Evolutionary conservation across 2,888 invertebrate genomes (phyloP).

Genomic region (Anthrax anthrax): DNA sequence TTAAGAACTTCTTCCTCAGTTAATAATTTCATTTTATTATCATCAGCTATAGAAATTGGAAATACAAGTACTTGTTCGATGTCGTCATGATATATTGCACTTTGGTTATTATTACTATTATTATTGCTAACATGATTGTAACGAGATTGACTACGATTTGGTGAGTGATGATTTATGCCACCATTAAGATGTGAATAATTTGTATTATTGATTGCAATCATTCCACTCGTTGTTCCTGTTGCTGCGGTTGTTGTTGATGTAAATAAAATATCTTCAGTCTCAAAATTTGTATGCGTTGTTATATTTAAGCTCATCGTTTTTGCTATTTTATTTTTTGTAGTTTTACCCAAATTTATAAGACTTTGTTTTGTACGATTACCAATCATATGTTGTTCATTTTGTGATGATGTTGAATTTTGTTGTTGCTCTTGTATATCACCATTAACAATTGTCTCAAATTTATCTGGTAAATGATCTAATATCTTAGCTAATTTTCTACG

Average conservation of each 20-base stretch:
- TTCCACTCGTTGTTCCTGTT: neutral
- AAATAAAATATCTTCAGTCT: slow-evolving; percentile 8
- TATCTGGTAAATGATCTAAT: slow-evolving; percentile 34
- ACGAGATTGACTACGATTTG: slow-evolving; percentile 21
- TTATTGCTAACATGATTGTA: slow-evolving; percentile 6
- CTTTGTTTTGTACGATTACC: slow-evolving; percentile 22
- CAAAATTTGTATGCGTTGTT: slow-evolving; percentile 7
- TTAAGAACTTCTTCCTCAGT: slow-evolving; percentile 49
- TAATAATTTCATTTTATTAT: slow-evolving; percentile 49
- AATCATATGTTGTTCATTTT: neutral
- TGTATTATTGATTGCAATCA: neutral
- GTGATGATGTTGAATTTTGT: neutral
- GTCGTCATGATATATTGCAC: slow-evolving; percentile 11
- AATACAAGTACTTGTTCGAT: slow-evolving; percentile 51
- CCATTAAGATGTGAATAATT: slow-evolving; percentile 4
- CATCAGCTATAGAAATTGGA: slow-evolving; percentile 43
- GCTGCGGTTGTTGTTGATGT: slow-evolving; percentile 5
- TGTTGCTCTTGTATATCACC: slow-evolving; percentile 7
- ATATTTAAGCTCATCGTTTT: slow-evolving; percentile 29
- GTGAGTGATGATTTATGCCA: slow-evolving; percentile 13
- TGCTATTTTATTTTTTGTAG: slow-evolving; percentile 30
- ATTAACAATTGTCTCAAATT: slow-evolving; percentile 15
- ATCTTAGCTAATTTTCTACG: slow-evolving; percentile 36
- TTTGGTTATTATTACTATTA: slow-evolving; percentile 16
- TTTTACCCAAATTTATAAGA: slow-evolving; percentile 28